Conservation (phyloP, 1,140 invertebrate genomes). For the Schmidtea mediterranea region DNA sequence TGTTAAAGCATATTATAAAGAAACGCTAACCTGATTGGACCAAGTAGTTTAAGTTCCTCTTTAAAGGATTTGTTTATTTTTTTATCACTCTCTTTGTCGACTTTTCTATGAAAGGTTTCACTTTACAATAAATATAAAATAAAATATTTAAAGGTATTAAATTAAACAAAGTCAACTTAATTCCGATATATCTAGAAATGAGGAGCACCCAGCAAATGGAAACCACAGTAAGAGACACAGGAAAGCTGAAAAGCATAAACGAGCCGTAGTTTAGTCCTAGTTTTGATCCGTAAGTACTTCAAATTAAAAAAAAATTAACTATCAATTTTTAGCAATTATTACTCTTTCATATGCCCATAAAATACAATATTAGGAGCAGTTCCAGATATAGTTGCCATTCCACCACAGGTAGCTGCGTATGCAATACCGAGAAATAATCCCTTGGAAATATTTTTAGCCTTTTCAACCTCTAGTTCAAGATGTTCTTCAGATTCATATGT, state of each 20-base stretch:
- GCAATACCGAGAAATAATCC: slow-evolving; percentile 34
- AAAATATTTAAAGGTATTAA: slow-evolving; percentile 5
- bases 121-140: too few species aligned
- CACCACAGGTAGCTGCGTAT: slow-evolving; percentile 46
- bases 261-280: slow-evolving; percentile 21
- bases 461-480: too few species aligned
- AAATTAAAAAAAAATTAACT: too few species aligned
- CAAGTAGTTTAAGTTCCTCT: too few species aligned
- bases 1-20: too few species aligned
- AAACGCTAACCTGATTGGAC: too few species aligned
- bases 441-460: neutral
- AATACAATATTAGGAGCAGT: slow-evolving; percentile 57
- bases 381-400: slow-evolving; percentile 50
- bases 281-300: slow-evolving; percentile 11
- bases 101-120: too few species aligned
- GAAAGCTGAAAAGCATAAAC: slow-evolving; percentile 27
- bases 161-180: slow-evolving; percentile 8
- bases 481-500: too few species aligned
- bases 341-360: slow-evolving; percentile 40
- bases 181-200: slow-evolving; percentile 16
- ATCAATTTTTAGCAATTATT: too few species aligned
- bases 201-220: slow-evolving; percentile 22
- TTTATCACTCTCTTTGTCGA: too few species aligned
- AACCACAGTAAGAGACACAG: slow-evolving; percentile 18
- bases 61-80: too few species aligned